phyloP scores from a whole-genome alignment of 1,140 invertebrate genomes.

The Zaprionus davidi region DNA sequence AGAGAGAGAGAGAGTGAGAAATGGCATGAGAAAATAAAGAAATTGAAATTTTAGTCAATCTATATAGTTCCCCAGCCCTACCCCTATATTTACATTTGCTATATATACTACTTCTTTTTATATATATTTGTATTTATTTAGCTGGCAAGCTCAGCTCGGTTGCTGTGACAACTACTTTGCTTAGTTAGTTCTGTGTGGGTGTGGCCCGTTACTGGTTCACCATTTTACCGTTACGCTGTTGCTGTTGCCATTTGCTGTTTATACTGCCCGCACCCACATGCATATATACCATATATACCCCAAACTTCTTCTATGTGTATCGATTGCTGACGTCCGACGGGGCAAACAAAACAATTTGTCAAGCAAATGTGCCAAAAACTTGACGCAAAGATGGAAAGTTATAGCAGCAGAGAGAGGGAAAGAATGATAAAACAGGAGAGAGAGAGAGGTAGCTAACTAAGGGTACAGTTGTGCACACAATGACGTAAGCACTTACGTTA shows the following conservation, averaged over 20 bases:
- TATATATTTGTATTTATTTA: slow-evolving; percentile 67
- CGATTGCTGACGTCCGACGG: slow-evolving; percentile 68
- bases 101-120: background rate
- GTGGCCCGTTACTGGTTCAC: slow-evolving; percentile 14
- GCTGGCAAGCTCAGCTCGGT: slow-evolving; percentile 64
- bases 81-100: background rate
- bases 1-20: slow-evolving; percentile 37
- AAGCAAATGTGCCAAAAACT: slow-evolving; percentile 80
- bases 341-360: slow-evolving; percentile 80
- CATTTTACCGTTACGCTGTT: slow-evolving; percentile 19
- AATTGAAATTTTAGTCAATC: slow-evolving; percentile 79
- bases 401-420: slow-evolving; percentile 47
- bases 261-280: slow-evolving; percentile 18
- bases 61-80: background rate
- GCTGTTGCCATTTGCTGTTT: slow-evolving; percentile 31
- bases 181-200: slow-evolving; percentile 42
- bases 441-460: slow-evolving; percentile 26
- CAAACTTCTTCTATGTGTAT: slow-evolving; percentile 46
- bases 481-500: slow-evolving; percentile 53
- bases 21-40: slow-evolving; percentile 43
- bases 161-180: slow-evolving; percentile 71
- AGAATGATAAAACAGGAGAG: background rate
- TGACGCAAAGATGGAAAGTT: slow-evolving; percentile 74
- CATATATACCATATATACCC: slow-evolving; percentile 26
- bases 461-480: slow-evolving; percentile 61